Percentiles rank a stretch among this genome's conserved stretches.
Conservation (phyloP, 2,113 vertebrate genomes). For the Mola mola region DNA sequence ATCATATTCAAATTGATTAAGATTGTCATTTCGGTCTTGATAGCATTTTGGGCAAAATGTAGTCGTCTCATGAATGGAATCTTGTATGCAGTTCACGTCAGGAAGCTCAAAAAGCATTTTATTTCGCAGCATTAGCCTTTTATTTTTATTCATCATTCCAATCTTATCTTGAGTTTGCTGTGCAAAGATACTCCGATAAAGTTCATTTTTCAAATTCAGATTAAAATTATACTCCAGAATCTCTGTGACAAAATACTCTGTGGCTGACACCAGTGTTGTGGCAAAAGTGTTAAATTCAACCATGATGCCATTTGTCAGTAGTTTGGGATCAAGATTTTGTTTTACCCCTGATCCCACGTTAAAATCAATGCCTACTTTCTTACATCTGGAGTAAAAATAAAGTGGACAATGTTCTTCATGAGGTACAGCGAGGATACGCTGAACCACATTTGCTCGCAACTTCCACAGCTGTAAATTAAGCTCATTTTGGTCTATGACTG, state of each 20-base stretch:
- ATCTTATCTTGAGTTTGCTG: background rate
- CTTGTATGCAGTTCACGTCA: background rate
- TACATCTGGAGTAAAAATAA: slow-evolving; percentile 38
- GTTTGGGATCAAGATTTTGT: slow-evolving; percentile 20
- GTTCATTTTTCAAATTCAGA: slow-evolving; percentile 25
- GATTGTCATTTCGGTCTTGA: slow-evolving; percentile 8
- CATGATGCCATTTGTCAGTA: slow-evolving; percentile 49
- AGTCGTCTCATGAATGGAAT: background rate
- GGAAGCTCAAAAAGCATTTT: slow-evolving; percentile 21
- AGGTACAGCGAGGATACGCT: slow-evolving; percentile 21
- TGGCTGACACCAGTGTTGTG: background rate
- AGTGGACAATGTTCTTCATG: slow-evolving; percentile 36
- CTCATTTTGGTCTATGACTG: background rate
- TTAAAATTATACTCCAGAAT: slow-evolving; percentile 41
- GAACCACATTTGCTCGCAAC: slow-evolving; percentile 1
- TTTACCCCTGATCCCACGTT: slow-evolving; percentile 34
- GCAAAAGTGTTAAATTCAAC: slow-evolving; percentile 32
- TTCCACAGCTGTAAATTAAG: slow-evolving; percentile 20
- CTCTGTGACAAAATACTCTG: slow-evolving; percentile 29
- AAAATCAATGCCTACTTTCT: slow-evolving; percentile 43
- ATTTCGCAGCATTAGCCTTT: background rate
- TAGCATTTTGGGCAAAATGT: slow-evolving; percentile 31
- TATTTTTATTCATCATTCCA: background rate
- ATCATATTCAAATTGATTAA: background rate
- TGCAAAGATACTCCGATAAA: slow-evolving; percentile 8